phyloP scores from a whole-genome alignment of 2,888 invertebrate species.

The Limulus polyphemus region DNA sequence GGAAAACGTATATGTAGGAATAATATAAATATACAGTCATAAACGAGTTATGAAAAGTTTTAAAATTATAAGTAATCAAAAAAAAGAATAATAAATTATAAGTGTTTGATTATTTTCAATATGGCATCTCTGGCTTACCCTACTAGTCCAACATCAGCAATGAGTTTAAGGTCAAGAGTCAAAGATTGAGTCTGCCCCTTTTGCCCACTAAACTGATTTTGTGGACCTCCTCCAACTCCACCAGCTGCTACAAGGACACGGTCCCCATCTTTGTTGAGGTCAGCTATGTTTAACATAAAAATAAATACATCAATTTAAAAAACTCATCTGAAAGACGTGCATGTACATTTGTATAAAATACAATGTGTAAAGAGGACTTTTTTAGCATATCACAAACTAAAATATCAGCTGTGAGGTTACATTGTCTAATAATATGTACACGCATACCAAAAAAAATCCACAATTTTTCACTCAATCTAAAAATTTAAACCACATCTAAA shows the following conservation, averaged over 20 bases:
- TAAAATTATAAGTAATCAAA: too few species aligned
- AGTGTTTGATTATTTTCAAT: background rate
- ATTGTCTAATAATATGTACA: constrained; percentile 27
- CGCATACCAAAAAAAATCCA: constrained; percentile 28
- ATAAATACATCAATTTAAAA: constrained; percentile 5
- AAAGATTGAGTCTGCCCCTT: constrained; percentile 57
- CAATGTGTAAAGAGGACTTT: constrained; percentile 1
- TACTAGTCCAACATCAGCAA: constrained; percentile 83
- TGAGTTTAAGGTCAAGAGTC: constrained; percentile 74
- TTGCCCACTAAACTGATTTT: constrained; percentile 62
- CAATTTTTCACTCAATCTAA: too few species aligned
- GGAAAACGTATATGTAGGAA: too few species aligned
- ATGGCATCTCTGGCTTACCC: constrained; percentile 43
- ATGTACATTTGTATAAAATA: background rate
- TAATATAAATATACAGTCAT: too few species aligned
- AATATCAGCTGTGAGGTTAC: background rate
- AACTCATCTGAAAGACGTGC: constrained; percentile 2
- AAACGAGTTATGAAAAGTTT: too few species aligned
- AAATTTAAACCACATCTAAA: too few species aligned
- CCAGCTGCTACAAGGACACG: constrained; percentile 62
- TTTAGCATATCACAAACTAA: constrained; percentile 1
- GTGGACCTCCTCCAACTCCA: constrained; percentile 64
- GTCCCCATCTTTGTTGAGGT: constrained; percentile 55
- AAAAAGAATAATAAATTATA: too few species aligned
- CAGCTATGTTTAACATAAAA: constrained; percentile 43